Evolutionary conservation across 2,888 invertebrate genomes (phyloP), one percentile per base, ranked within the genome.

Genomic region (Eristalinus sepulchralis): DNA sequence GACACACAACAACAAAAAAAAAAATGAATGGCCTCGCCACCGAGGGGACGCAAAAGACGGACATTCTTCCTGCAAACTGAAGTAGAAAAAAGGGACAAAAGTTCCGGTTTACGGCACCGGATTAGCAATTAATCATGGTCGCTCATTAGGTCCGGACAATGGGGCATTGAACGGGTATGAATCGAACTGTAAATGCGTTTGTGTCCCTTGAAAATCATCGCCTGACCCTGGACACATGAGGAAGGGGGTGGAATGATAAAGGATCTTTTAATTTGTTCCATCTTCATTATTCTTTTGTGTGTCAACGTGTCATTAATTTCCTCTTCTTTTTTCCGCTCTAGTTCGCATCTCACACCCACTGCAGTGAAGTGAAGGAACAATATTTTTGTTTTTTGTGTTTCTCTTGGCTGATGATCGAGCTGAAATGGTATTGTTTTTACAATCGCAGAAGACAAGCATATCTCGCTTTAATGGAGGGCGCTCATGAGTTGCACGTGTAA

Each of bases 51-150:
- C 55, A 55, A 76, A 71, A 24, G 39, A 39, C 13, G 31, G 57
- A 59, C 20, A 62, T 34, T 34, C 39, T 27, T 17, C 31, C 33
- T 67, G 67, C 66, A 47, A 76, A 78, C 27, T 57, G 34, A 72
- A 78, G 68, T 68, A 47, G 63, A 70, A 77, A 70, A n/a, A 76
- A 76, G 22, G 81, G 77, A 81, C 68, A 81, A 63, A 72, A 76
- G 72, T 81, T 68, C 66, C 78, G 53, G 60, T 64, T 78, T 59
- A 83, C 64, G 55, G 67, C 57, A 86, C 57, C 62, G 78, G 78
- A 78, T 86, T 78, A 86, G 60, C 63, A 78, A 86, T 86, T 86
- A 86, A 79, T 83, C 83, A 86, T 75, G 64, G 73, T 47, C 72
- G 62, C 73, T 83, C 83, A 83, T 86, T 83, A 86, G 70, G 34